phyloP scores from a whole-genome alignment of 2,888 invertebrate genomes.

The Peribatodes rhomboidaria region DNA sequence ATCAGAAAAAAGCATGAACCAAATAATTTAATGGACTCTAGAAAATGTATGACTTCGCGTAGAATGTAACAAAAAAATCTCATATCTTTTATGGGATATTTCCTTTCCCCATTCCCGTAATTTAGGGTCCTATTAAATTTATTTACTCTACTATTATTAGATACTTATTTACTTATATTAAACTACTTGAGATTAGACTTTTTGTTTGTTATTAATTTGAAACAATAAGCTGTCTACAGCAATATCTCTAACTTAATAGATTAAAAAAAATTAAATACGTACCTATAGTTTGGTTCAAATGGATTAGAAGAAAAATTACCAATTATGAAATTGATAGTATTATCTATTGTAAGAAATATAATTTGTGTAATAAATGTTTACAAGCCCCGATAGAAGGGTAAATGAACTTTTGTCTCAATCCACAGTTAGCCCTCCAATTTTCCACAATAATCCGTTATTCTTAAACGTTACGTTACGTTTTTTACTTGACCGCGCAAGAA shows the following conservation, averaged over 20 bases:
- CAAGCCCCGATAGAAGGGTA: too few relatives aligned
- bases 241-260: too few relatives aligned
- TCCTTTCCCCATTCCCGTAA: background rate
- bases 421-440: too few relatives aligned
- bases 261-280: too few relatives aligned
- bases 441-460: too few relatives aligned
- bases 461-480: too few relatives aligned
- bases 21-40: background rate
- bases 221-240: too few relatives aligned
- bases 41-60: background rate
- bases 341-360: too few relatives aligned
- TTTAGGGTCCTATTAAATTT: background rate
- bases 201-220: too few relatives aligned
- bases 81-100: constrained; percentile 3
- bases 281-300: background rate
- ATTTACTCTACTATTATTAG: background rate
- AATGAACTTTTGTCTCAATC: too few relatives aligned
- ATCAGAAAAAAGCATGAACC: background rate
- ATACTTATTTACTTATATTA: background rate
- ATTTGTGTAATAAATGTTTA: too few relatives aligned
- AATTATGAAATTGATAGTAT: background rate
- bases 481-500: too few relatives aligned
- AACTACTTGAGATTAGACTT: background rate
- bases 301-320: background rate
- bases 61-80: background rate